Evolutionary conservation across 2,888 invertebrate genomes (phyloP), one percentile per base, ranked within the genome.

Genomic region (Agapetus fuscipes): DNA sequence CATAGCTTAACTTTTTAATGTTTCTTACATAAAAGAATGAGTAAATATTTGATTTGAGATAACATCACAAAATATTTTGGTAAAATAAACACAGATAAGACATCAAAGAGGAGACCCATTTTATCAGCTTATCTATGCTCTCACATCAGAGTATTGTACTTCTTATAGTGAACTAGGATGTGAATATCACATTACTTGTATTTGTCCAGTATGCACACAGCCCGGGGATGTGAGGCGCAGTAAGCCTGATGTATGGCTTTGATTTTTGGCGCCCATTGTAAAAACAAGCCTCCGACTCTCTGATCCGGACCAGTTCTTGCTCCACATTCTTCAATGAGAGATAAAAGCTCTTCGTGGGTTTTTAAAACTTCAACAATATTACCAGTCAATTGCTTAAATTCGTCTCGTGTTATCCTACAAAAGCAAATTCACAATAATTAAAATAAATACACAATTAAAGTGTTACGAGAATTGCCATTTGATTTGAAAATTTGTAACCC

Each of bases 211-310:
- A 96, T 80, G 56, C 87, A 86, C 31, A 94, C 94, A 48, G 95
- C 95, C 61, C 81, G 79, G 1, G 97, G 97, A 73, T 98, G 97
- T 50, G 89, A 81, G 39, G 83, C 78, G 64, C 96, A 96, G 61
- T 97, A 98, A 10, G 74, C 71, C 54, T 83, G 81, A 60, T 96
- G 91, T 9, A 91, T 81, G 49, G 73, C 67, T 64, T 94, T 91
- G 50, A 90, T 75, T 55, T 76, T 74, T 13, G 86, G 80, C 3
- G 89, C 89, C 64, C 83, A 80, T 42, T 82, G 83, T 43, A 98
- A 65, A 61, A 97, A 95, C 9, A 94, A 68, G 51, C 88, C 90
- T 2, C 98, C 98, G 12, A 93, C 83, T 52, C 88, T 74, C 60
- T 94, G 90, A 48, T 88, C 84, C 5, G 72, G 66, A 3, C 79